Evolutionary conservation across 2,113 vertebrate species (phyloP), one percentile per base, ranked within the genome.

Genomic region (Oryzias curvinotus): DNA sequence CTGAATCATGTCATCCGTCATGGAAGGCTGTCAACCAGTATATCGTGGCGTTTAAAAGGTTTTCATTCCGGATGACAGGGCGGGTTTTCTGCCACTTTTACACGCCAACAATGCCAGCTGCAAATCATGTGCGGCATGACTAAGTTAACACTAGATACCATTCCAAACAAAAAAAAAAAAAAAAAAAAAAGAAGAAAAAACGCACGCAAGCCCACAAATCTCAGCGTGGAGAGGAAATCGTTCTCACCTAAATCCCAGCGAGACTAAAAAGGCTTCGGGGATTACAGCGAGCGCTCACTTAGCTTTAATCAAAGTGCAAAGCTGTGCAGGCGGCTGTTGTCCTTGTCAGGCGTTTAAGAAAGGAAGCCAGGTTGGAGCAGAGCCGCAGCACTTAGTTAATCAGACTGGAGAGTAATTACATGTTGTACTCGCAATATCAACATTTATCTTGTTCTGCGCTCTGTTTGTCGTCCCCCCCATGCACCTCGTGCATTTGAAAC

Each of bases 261-360:
- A 78, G 82, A 78, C 77, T 67, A 77, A 80, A 86, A 85, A 62
- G 76, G 78, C 85, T 82, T 77, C 60, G n/a, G 54, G 85, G 85
- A 91, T 90, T 88, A 88, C 77, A 71, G 78, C 59, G 1, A 69
- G 71, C 50, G 76, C 82, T 85, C 77, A 82, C 81, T 85, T 84
- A 75, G 78, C 77, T 84, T 83, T 87, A 85, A 89, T 89, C 80
- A 85, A 75, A 83, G 80, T 65, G 76, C 65, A 87, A 83, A 83
- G 80, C 79, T 49, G 75, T 21, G 66, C 77, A 10, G 68, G 73
- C 61, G 60, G 48, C 52, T 52, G 61, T 65, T 68, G 78, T 71
- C 75, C 82, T 71, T 73, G 69, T 77, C 68, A 75, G 74, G 82
- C 65, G 45, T 75, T 83, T 65, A 65, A 51, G 72, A 23, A 65